phyloP scores from a whole-genome alignment of 92 coral and sea anemone species.

The Phymanthus crucifer region DNA sequence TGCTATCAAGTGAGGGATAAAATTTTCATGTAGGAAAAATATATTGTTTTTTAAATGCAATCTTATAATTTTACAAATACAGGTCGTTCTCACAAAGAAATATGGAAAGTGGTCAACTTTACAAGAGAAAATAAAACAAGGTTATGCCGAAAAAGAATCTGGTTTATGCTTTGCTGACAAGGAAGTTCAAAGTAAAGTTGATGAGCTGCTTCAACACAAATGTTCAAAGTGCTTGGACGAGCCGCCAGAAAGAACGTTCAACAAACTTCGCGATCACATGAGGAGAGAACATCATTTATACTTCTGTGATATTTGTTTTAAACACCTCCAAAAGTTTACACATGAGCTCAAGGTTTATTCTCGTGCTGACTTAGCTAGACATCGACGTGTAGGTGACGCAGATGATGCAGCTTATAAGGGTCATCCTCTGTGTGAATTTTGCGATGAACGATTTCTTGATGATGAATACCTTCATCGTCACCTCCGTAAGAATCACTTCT shows the following conservation, averaged over 20 bases:
- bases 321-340: constrained; percentile 76
- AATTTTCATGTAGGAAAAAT: too few relatives aligned
- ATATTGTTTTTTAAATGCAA: background rate
- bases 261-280: constrained; percentile 72
- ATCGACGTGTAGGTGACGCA: constrained; percentile 82
- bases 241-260: constrained; percentile 49
- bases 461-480: constrained; percentile 89
- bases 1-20: too few relatives aligned
- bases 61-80: too few relatives aligned
- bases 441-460: constrained; percentile 87
- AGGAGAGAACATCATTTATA: constrained; percentile 59
- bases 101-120: constrained; percentile 45
- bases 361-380: constrained; percentile 76
- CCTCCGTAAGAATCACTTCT: constrained; percentile 88
- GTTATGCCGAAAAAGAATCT: constrained; percentile 36
- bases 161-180: constrained; percentile 62
- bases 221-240: constrained; percentile 68
- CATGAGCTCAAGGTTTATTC: constrained; percentile 80
- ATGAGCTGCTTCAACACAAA: constrained; percentile 72
- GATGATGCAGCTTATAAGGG: constrained; percentile 94
- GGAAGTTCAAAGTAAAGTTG: constrained; percentile 67
- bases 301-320: constrained; percentile 83
- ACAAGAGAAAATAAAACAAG: constrained; percentile 12
- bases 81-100: constrained; percentile 77
- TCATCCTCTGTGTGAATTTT: constrained; percentile 91